Base-by-base conservation (phyloP, 1,140 invertebrate genomes). In the Drosophila navojoa region DNA sequence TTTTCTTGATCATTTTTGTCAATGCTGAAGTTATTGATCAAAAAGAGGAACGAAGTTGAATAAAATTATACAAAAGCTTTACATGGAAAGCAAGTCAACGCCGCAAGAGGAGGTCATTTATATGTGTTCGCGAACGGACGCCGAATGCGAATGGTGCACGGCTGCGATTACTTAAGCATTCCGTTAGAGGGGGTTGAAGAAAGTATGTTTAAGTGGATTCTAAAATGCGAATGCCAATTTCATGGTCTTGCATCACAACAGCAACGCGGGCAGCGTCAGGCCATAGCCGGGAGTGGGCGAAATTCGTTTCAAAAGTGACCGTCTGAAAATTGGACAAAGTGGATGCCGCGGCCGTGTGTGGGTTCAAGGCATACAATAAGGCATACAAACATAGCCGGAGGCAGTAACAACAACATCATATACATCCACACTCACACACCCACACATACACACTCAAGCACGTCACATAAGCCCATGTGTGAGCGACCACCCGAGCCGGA, bases 271-370 rank as follows among this genome's bases (percentile, higher is more conserved):
- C 63, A 69, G 49, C 78, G 72, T 84, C 76, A 74, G 77, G 73
- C 58, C 63, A 54, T 15, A 57, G 49, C 45, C 49, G 44, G 62
- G 80, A 49, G 68, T 61, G 73, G 71, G 76, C 62, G 50, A 82
- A 87, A 79, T 89, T 89, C 79, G 79, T 84, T 90, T 89, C 76
- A 79, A 87, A 87, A 89, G 73, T 87, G 84, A 87, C 84, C 84
- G 84, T 87, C 81, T 89, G 82, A 89, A 87, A 89, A 89, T 87
- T 87, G 84, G 82, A 87, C 82, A 86, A 86, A 86, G 81, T 86
- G 82, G 82, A 82, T 82, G 79, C 59, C 75, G 77, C 78, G 66
- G 64, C 77, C 76, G 77, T 74, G 60, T 59, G 62, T 70, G 66
- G 67, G 82, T 86, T 77, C 85, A 87, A 84, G 82, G 82, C 82